A percentile compares a stretch with the other conserved stretches of the same genome.
These are phyloP conservation scores for Pantherophis alleghaniensis DNA, from an alignment of 2,797 vertebrate species.

Conservation along the genomic window DNA sequence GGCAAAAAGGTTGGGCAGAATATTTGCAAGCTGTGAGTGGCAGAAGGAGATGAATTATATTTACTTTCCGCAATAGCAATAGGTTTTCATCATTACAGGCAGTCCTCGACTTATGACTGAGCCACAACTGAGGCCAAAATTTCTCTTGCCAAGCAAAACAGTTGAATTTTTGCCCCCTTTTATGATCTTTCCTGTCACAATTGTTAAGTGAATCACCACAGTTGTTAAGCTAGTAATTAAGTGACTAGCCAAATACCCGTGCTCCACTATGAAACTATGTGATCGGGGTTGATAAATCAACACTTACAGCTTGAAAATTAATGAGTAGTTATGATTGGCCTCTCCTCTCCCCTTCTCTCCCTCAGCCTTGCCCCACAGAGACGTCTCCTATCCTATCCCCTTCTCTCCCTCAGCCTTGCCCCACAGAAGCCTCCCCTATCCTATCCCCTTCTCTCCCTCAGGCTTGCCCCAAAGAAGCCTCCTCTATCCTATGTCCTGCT, in stretches of 20 bases:
- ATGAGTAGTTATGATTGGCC: too few species aligned
- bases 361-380: too few species aligned
- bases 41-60: background rate
- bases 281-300: too few species aligned
- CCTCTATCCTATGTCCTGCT: too few species aligned
- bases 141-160: background rate
- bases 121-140: background rate
- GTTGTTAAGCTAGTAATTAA: background rate
- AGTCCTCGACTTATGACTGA: background rate
- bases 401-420: too few species aligned
- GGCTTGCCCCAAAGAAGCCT: too few species aligned
- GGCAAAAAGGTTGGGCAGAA: conserved; percentile 3
- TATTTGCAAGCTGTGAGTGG: conserved; percentile 8
- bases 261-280: too few species aligned
- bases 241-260: background rate
- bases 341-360: too few species aligned
- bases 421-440: too few species aligned
- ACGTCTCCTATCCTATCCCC: too few species aligned
- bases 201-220: background rate
- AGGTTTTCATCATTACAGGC: background rate
- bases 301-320: too few species aligned
- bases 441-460: too few species aligned
- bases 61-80: background rate
- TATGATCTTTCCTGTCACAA: background rate
- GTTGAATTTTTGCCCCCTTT: background rate